Conservation (phyloP, 1,140 invertebrate species). For the Cherax quadricarinatus region DNA sequence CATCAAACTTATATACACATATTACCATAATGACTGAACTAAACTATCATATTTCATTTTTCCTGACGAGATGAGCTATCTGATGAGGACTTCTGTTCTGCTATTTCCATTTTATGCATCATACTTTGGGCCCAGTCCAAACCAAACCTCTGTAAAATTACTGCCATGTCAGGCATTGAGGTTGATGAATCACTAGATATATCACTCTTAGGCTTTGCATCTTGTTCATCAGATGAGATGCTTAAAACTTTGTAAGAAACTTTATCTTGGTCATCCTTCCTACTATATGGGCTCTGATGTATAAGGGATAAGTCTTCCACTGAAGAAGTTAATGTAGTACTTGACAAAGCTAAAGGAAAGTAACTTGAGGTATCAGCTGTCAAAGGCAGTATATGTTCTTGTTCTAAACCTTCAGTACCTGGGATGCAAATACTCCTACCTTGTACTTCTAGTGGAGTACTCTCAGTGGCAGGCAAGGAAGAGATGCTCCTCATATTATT, state of each 20-base stretch:
- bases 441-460: neutral
- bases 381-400: neutral
- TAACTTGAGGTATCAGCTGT: neutral
- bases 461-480: neutral
- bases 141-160: slow-evolving; percentile 21
- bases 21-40: no score
- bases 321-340: neutral
- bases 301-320: neutral
- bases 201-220: neutral
- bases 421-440: neutral
- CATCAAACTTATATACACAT: no score
- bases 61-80: neutral
- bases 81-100: neutral
- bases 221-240: neutral
- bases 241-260: neutral
- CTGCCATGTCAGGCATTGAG: slow-evolving; percentile 27
- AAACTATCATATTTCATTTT: neutral
- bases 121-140: slow-evolving; percentile 29
- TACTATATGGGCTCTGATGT: neutral
- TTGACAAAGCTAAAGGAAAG: neutral
- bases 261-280: neutral
- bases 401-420: neutral
- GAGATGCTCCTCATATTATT: neutral
- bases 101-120: slow-evolving; percentile 7
- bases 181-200: neutral